These are phyloP conservation scores for Ciconia boyciana DNA, from an alignment of 2,113 vertebrate species.

Conservation along the genomic window DNA sequence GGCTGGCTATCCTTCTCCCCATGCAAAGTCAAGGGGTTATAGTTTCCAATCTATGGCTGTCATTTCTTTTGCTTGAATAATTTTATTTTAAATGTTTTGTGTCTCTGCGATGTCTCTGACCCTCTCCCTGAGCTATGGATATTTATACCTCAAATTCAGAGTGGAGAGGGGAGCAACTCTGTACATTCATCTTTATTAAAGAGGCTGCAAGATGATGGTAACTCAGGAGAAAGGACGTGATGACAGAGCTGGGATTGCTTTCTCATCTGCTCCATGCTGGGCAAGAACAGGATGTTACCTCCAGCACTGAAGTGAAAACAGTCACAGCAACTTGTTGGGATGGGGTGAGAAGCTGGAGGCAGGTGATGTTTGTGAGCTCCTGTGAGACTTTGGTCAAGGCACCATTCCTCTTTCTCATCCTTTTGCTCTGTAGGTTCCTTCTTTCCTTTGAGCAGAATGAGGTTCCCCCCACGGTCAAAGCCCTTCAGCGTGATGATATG, in stretches of 20 bases:
- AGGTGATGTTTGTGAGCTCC: background rate
- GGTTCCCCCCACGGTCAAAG: background rate
- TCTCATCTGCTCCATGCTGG: background rate
- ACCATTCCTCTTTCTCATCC: background rate
- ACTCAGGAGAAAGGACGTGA: background rate
- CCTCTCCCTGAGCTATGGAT: background rate
- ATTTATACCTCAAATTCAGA: background rate
- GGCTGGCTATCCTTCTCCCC: background rate
- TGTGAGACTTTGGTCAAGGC: background rate
- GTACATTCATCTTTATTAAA: background rate
- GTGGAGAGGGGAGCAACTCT: background rate
- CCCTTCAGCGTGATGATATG: background rate
- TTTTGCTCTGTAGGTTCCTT: background rate
- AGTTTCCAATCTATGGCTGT: background rate
- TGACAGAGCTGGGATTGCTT: slow-evolving; percentile 16
- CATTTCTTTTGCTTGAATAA: background rate
- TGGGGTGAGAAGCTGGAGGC: background rate
- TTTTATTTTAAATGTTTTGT: background rate
- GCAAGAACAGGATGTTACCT: background rate
- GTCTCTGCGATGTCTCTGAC: background rate
- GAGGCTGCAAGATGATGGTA: background rate
- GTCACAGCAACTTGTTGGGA: background rate
- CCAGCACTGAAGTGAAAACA: background rate
- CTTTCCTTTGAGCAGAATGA: background rate
- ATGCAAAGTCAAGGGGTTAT: rapidly evolving